Evolutionary conservation across 2,797 vertebrate genomes (phyloP).

Genomic region (Limosa lapponica): DNA sequence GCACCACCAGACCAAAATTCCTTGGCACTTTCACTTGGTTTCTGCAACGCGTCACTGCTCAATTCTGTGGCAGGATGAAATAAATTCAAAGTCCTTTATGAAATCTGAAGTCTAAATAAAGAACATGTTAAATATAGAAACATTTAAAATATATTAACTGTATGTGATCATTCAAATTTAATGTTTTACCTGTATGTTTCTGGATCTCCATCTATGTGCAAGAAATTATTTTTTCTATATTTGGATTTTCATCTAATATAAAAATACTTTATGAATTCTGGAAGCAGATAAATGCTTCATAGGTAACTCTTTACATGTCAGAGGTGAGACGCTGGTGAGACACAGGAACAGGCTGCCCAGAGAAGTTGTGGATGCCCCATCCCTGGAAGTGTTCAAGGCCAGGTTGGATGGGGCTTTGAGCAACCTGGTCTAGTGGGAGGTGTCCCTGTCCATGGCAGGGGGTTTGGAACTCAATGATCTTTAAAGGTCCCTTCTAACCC

Average conservation of each 20-base stretch:
- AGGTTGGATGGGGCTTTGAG: neutral
- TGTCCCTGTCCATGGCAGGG: neutral
- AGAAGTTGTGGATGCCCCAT: neutral
- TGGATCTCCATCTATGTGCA: neutral
- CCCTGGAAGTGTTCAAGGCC: neutral
- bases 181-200: neutral
- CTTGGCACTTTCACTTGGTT: neutral
- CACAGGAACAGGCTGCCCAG: rapidly evolving
- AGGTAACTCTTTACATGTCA: neutral
- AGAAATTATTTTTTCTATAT: neutral
- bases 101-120: constrained; percentile 6
- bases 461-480: neutral
- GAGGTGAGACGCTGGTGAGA: neutral
- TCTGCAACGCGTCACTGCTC: neutral
- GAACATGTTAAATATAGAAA: neutral
- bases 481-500: neutral
- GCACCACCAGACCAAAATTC: neutral
- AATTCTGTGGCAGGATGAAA: neutral
- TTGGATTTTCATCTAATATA: neutral
- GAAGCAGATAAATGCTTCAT: neutral
- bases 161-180: neutral
- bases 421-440: neutral
- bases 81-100: neutral
- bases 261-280: neutral
- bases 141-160: neutral